Evolutionary conservation across 2,113 vertebrate genomes (phyloP), one percentile per base, ranked within the genome.

Genomic region (Phaethornis superciliosus): DNA sequence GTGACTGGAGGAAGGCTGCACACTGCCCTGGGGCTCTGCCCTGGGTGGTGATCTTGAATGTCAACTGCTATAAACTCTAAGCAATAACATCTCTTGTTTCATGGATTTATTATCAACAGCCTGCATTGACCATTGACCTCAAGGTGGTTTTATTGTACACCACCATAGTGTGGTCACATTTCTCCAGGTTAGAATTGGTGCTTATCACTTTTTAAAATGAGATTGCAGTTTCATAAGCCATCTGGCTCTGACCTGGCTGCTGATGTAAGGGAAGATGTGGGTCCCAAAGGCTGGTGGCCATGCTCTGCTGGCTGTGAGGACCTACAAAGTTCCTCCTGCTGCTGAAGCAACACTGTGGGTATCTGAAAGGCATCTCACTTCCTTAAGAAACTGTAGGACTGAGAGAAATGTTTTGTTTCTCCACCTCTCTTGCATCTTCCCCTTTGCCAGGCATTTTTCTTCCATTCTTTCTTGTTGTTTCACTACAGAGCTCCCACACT

Each of bases 31-130:
- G 12, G 60, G 92, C 83, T 89, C 70, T 95, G 79, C 68, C 60
- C 92, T 89, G 79, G 88, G 90, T 94, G 95, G 70, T 95, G 85
- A 95, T 94, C 84, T 65, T n/a, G 35, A 92, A 88, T 92, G 94
- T 90, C 91, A 94, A 72, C 89, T 63, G 76, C 47, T 91, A 90
- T 90, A 83, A 95, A 94, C 76, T 63, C 75, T 32, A 46, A 84
- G 93, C 37, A 46, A 95, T 94, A 90, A 93, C 82, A 88, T 69
- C 72, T 81, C 82, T 84, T 64, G 35, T 94, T 95, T 91, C 89
- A 74, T 75, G 72, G 91, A 95, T 95, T 95, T 97, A 88, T 97
- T 93, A 90, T 71, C 93, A 90, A 59, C 89, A 90, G 76, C 69
- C 60, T 32, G 52, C 59, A 6, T 88, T 95, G 90, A 85, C 91